phyloP scores from a whole-genome alignment of 2,113 vertebrate species.

The Actinemys pallida region DNA sequence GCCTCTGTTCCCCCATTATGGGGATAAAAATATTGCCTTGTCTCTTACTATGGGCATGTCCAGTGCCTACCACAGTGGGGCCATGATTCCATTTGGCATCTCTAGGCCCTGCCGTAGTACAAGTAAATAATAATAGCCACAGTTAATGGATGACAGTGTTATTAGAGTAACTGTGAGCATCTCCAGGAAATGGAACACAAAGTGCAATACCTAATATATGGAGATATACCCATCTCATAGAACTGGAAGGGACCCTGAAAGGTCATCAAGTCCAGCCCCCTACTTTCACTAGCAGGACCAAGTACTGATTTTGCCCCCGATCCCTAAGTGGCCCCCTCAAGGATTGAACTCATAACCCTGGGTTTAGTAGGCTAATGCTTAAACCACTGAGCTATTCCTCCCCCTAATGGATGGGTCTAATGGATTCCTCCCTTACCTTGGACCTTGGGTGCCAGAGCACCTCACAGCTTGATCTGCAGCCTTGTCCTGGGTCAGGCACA shows the following conservation, averaged over 20 bases:
- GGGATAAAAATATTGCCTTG: neutral
- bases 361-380: too few species aligned
- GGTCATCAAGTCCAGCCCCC: too few species aligned
- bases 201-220: too few species aligned
- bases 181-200: neutral
- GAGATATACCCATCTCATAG: too few species aligned
- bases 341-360: too few species aligned
- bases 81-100: neutral
- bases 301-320: too few species aligned
- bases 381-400: too few species aligned
- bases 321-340: too few species aligned
- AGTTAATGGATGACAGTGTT: neutral
- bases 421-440: too few species aligned
- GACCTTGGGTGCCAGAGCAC: neutral
- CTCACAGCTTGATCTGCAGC: neutral
- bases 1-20: neutral
- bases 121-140: neutral
- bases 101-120: neutral
- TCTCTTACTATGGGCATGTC: fast-evolving
- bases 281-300: too few species aligned
- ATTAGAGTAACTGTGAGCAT: neutral
- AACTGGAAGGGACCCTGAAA: too few species aligned
- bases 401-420: too few species aligned
- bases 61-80: neutral
- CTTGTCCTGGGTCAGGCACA: neutral